phyloP scores from a whole-genome alignment of 1,140 invertebrate genomes.

The Carposina sasakii region DNA sequence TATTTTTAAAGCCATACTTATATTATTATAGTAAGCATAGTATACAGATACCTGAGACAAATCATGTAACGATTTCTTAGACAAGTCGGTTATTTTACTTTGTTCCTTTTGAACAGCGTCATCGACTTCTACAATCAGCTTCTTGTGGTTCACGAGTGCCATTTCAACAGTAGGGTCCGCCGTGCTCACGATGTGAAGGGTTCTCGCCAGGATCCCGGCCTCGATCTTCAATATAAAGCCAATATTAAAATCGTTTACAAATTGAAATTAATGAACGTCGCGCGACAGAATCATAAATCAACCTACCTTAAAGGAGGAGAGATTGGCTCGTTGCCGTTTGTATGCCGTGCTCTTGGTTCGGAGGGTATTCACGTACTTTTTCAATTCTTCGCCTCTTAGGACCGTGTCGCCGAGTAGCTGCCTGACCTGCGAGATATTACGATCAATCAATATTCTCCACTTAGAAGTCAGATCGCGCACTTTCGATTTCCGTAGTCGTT shows the following conservation, averaged over 20 bases:
- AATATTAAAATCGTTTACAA: too few species aligned
- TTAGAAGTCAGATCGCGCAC: too few species aligned
- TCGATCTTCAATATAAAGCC: constrained; percentile 49
- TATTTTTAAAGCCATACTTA: too few species aligned
- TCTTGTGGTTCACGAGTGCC: constrained; percentile 68
- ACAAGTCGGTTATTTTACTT: constrained; percentile 46
- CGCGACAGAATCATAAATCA: too few species aligned
- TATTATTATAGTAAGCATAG: too few species aligned
- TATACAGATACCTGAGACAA: constrained; percentile 55
- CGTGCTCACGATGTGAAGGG: constrained; percentile 59
- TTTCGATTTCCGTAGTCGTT: constrained; percentile 18
- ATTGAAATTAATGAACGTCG: too few species aligned
- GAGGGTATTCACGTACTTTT: constrained; percentile 85
- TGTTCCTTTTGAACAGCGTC: constrained; percentile 43
- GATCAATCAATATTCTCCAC: too few species aligned
- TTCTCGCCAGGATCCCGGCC: constrained; percentile 58
- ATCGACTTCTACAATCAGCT: constrained; percentile 62
- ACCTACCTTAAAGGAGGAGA: constrained; percentile 79
- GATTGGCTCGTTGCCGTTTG: constrained; percentile 83
- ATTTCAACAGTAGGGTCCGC: constrained; percentile 66
- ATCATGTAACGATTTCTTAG: constrained; percentile 63
- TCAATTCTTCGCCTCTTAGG: constrained; percentile 87
- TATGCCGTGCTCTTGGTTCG: constrained; percentile 85
- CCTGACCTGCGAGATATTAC: constrained; percentile 43
- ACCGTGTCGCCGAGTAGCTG: constrained; percentile 72